Base-by-base conservation (phyloP, 1,140 invertebrate genomes). In the Bombus confusus region DNA sequence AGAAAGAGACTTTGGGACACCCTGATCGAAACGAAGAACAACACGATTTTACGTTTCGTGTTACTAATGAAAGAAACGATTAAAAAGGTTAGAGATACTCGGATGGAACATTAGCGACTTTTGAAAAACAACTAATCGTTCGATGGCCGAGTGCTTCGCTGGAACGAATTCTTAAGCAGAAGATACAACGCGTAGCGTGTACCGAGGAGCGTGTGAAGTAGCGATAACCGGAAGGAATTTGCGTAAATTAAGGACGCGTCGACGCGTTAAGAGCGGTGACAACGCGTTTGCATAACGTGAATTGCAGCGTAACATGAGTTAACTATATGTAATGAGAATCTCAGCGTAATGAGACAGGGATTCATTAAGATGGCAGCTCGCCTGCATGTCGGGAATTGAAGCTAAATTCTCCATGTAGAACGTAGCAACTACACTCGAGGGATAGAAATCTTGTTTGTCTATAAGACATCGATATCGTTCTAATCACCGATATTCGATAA, bases 351-450 rank as follows among this genome's bases (percentile, higher is more conserved):
- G 75, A 62, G 75, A 62, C 75, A 12, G 13, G 13, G 13, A 25
- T 57, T 77, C 75, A 41, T 77, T 62, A 77, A 77, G 57, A 62
- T 41, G 57, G 37, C 75, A 37, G 62, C 25, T 77, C 28, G 12
- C 34, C 37, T n/a, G 34, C 15, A 62, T 37, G 75, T n/a, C 34
- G 37, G 52, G 13, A 52, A 59, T 62, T 62, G 52, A 77, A 57
- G 28, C 74, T 18, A 39, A 15, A 18, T 77, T 13, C 57, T 31
- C 75, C 18, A 43, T 3, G 25, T 28, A 28, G 5, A 28, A 4
- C 3, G 28, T n/a, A n/a, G 13, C 22, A 22, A 62, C 39, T 13
- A 10, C 43, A 28, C 6, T 37, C 25, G 15, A 4, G 15, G 9
- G 15, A 25, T 4, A 6, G 52, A 15, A 41, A 9, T 34, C 34